Evolutionary conservation across 2,888 invertebrate species (phyloP).

Genomic region (Tetranychus piercei): DNA sequence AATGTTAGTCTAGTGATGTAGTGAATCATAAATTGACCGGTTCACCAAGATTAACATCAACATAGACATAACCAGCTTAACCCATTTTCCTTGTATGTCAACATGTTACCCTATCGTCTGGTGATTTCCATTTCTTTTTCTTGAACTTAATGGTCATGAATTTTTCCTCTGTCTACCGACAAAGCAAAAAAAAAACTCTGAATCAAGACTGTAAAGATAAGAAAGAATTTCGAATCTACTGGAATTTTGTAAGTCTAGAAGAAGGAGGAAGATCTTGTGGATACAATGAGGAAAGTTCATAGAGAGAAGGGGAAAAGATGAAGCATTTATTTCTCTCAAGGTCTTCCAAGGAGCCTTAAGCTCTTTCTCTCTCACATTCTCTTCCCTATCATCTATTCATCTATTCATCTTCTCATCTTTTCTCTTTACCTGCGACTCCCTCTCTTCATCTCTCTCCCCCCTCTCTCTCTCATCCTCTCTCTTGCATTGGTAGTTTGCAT

Average conservation of each 20-base stretch:
- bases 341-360: not conserved
- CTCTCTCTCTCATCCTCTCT: slow-evolving; percentile 2
- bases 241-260: not conserved
- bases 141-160: no score
- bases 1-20: no score
- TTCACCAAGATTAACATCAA: no score
- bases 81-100: no score
- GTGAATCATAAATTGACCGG: no score
- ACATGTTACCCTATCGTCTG: no score
- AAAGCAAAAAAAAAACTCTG: no score
- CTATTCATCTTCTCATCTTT: no score
- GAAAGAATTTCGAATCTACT: not conserved
- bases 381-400: not conserved
- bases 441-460: not conserved
- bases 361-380: not conserved
- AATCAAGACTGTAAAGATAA: not conserved
- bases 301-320: not conserved
- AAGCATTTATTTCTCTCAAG: not conserved
- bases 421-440: slow-evolving; percentile 1
- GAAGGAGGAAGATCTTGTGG: not conserved
- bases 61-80: no score
- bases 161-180: no score
- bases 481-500: not conserved
- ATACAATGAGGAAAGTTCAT: not conserved
- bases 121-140: no score